phyloP scores from a whole-genome alignment of 2,888 invertebrate species.

The Xylophagus ater region DNA sequence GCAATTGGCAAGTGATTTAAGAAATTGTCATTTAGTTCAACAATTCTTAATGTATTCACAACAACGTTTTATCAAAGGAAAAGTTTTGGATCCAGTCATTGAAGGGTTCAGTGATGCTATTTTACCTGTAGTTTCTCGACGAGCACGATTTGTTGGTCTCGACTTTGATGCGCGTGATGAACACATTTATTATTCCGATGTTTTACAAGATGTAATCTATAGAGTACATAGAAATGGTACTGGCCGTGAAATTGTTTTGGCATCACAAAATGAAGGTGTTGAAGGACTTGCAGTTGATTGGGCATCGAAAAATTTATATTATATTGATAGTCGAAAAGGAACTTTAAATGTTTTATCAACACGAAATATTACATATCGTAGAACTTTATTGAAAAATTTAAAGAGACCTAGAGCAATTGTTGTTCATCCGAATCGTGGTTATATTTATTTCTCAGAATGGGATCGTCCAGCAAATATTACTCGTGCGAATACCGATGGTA shows the following conservation, averaged over 20 bases:
- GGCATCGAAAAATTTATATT: constrained; percentile 91
- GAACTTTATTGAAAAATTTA: constrained; percentile 74
- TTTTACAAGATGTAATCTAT: constrained; percentile 89
- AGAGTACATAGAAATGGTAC: constrained; percentile 68
- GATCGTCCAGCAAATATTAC: constrained; percentile 94
- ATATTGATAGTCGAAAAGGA: constrained; percentile 88
- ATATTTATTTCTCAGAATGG: constrained; percentile 93
- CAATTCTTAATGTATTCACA: constrained; percentile 94
- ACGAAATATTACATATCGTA: constrained; percentile 68
- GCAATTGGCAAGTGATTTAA: constrained; percentile 58
- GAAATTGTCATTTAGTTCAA: constrained; percentile 67
- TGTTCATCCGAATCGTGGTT: constrained; percentile 91
- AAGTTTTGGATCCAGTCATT: constrained; percentile 74
- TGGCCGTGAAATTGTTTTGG: constrained; percentile 76
- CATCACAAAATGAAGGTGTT: constrained; percentile 94
- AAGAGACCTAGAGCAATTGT: constrained; percentile 93
- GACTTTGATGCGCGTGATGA: constrained; percentile 87
- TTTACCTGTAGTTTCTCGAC: constrained; percentile 78
- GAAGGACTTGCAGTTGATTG: constrained; percentile 93
- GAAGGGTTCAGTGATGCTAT: constrained; percentile 93
- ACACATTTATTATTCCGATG: constrained; percentile 95
- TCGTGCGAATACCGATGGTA: constrained; percentile 82
- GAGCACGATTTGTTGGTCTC: constrained; percentile 87
- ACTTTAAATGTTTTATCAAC: constrained; percentile 88
- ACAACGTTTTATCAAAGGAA: constrained; percentile 90